Percentiles rank a stretch among this genome's conserved stretches.
phyloP scores from a whole-genome alignment of 2,888 invertebrate genomes.

The Gasteruption jaculator region DNA sequence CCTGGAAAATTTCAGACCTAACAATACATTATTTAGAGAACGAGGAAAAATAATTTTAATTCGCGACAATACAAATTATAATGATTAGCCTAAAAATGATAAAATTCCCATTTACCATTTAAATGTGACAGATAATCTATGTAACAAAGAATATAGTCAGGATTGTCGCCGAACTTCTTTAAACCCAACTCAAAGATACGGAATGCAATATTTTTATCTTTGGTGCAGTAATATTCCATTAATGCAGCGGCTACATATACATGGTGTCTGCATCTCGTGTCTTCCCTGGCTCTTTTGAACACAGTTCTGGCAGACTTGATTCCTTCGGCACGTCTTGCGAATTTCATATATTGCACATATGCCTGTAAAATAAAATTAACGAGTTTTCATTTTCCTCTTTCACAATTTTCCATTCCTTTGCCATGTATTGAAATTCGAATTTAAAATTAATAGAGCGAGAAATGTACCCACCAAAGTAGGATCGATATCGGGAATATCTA shows the following conservation, averaged over 20 bases:
- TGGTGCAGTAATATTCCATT: conserved; percentile 99
- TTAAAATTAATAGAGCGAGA: conserved; percentile 11
- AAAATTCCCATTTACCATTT: conserved; percentile 64
- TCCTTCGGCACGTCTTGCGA: conserved; percentile 93
- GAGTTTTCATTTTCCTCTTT: conserved; percentile 4
- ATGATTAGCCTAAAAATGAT: too few relatives aligned
- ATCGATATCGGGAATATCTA: conserved; percentile 87
- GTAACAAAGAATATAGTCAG: conserved; percentile 93
- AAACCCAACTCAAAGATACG: conserved; percentile 95
- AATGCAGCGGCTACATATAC: conserved; percentile 95
- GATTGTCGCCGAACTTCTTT: conserved; percentile 92
- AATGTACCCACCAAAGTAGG: conserved; percentile 77
- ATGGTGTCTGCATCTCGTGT: conserved; percentile 75
- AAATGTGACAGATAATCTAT: conserved; percentile 96
- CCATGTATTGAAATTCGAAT: neutral
- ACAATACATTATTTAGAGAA: neutral
- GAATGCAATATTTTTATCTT: conserved; percentile 95
- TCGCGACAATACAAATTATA: too few relatives aligned
- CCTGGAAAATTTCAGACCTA: neutral
- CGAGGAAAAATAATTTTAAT: neutral
- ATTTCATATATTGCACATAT: conserved; percentile 99
- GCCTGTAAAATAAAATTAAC: conserved; percentile 56
- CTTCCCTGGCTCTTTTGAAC: conserved; percentile 93
- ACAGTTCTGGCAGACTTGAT: conserved; percentile 93
- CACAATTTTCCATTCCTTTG: neutral